Evolutionary conservation across 1,140 invertebrate genomes (phyloP).

Genomic region (Oreohelix idahoensis): DNA sequence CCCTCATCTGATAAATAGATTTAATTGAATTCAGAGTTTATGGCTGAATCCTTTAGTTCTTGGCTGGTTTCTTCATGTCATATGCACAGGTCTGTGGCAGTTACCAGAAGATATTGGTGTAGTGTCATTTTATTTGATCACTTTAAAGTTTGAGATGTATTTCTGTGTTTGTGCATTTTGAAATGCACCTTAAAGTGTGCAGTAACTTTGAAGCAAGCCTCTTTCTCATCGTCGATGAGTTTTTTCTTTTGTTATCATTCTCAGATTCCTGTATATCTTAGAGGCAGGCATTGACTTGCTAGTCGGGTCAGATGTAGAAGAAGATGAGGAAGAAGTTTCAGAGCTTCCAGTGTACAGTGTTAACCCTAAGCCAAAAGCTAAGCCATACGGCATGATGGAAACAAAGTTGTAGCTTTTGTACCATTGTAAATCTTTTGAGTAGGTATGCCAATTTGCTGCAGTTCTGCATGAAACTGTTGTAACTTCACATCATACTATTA

Average conservation of each 20-base stretch:
- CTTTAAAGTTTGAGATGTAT: no score
- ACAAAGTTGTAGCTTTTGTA: slow-evolving; percentile 29
- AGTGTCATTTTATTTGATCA: no score
- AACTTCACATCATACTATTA: not conserved
- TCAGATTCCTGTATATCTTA: slow-evolving; percentile 41
- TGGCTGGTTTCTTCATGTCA: no score
- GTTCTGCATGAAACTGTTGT: not conserved
- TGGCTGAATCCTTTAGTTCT: no score
- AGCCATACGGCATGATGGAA: slow-evolving; percentile 13
- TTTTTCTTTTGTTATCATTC: not conserved
- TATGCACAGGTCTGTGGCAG: no score
- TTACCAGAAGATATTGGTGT: no score
- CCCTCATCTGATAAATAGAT: no score
- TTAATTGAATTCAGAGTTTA: no score
- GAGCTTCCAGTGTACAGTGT: slow-evolving; percentile 10
- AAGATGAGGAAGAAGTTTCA: slow-evolving; percentile 33
- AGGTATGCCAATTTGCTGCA: slow-evolving; percentile 21
- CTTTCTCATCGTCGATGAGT: not conserved
- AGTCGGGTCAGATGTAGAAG: slow-evolving; percentile 24
- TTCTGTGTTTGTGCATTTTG: no score
- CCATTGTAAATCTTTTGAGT: not conserved
- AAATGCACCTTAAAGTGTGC: no score
- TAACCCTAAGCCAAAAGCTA: not conserved
- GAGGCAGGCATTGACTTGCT: slow-evolving; percentile 32
- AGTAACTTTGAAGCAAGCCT: not conserved